A percentile compares a stretch with the other conserved stretches of the same genome.
Evolutionary conservation across 2,113 vertebrate genomes (phyloP).

Genomic region (Peromyscus leucopus): DNA sequence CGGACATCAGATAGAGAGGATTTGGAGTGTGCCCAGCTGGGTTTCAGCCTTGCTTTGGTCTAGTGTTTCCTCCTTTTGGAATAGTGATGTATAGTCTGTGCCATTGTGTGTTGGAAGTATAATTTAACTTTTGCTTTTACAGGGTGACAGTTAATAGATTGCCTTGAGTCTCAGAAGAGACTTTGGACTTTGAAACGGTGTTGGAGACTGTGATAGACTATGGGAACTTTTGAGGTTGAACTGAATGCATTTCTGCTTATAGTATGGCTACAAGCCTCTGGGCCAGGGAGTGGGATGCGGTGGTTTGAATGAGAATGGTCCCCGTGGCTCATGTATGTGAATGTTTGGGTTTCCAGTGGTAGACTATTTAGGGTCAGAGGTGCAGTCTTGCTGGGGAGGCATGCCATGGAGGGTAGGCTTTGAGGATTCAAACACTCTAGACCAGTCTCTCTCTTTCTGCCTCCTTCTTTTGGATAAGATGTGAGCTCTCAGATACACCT

Average conservation of each 20-base stretch:
- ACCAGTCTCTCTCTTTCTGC: neutral
- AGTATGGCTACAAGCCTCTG: neutral
- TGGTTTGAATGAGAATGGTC: neutral
- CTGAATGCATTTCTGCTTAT: neutral
- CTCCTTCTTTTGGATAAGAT: neutral
- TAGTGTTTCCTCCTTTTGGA: neutral
- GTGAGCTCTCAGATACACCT: neutral
- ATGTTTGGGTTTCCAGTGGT: neutral
- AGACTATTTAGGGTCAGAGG: neutral
- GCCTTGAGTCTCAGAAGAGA: neutral
- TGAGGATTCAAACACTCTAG: neutral
- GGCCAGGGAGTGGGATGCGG: neutral
- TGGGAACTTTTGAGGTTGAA: neutral
- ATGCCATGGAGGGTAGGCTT: neutral
- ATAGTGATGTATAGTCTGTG: neutral
- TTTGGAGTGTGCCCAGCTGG: neutral
- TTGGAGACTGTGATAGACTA: neutral
- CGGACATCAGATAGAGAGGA: neutral
- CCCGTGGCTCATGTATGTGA: neutral
- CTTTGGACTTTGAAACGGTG: neutral
- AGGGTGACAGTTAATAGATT: neutral
- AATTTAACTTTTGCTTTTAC: neutral
- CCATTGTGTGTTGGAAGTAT: neutral
- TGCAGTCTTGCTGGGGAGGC: neutral
- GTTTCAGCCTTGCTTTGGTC: neutral